Conservation (phyloP, 2,113 vertebrate genomes). For the Dasypus novemcinctus region DNA sequence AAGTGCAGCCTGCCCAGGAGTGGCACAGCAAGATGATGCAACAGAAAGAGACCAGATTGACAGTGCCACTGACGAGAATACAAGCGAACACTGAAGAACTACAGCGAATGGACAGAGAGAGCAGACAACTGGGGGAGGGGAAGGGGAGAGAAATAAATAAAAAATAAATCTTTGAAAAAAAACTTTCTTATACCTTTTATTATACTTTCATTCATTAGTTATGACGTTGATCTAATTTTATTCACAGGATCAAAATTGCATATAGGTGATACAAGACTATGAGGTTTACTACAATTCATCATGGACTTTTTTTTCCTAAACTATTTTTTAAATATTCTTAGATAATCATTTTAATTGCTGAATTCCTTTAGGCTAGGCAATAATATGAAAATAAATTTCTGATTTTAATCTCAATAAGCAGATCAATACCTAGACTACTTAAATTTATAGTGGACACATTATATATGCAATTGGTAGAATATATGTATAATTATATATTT, state of each 20-base stretch:
- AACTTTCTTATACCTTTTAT: neutral
- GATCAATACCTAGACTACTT: neutral
- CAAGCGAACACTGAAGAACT: no score
- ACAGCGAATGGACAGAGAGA: no score
- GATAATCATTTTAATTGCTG: neutral
- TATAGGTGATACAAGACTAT: neutral
- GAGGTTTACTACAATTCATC: neutral
- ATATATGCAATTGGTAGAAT: neutral
- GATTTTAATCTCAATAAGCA: neutral
- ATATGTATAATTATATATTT: neutral
- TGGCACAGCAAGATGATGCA: no score
- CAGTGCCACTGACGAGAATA: no score
- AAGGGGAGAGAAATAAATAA: no score
- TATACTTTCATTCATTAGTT: neutral
- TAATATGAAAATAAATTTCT: neutral
- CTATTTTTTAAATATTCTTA: neutral
- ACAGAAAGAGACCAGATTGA: no score
- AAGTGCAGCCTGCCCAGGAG: no score
- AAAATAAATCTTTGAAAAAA: no score
- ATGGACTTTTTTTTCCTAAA: neutral
- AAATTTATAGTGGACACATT: neutral
- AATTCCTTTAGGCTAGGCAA: constrained; percentile 12
- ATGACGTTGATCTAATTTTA: neutral
- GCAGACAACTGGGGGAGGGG: no score
- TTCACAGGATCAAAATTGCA: neutral